Evolutionary conservation across 2,888 invertebrate genomes (phyloP), one percentile per base, ranked within the genome.

Genomic region (Microctonus brassicae): DNA sequence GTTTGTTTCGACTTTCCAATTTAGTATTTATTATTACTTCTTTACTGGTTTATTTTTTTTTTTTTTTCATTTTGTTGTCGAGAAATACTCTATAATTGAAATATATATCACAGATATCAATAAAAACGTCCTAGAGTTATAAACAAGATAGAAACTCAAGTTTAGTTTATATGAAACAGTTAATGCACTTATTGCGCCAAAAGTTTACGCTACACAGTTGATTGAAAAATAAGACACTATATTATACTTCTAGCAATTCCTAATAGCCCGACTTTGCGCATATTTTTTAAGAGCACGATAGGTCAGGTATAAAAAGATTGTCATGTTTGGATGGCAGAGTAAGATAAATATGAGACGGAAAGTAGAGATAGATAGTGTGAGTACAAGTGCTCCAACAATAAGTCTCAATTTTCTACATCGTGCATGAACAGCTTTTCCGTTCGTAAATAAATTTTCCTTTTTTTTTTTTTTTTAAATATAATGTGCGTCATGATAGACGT

Each of bases 101-200:
- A 65, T 75, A 68, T 84, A 84, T 86, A 86, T 86, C 86, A 86
- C 86, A 86, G 86, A 85, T 85, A 81, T 85, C 82, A 84, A 85
- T 82, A 81, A 80, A 83, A 82, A 83, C 76, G 73, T 78, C 82
- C 81, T 58, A 58, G 9, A 70, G 52, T 7, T 34, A 36, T 39
- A 13, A 57, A 34, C 11, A 26, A 20, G 52, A 47, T n/a, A 60
- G 1, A 5, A 60, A 36, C 34, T 22, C 55, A 39, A 57, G 42
- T 64, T 33, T 29, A 24, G 60, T 66, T 66, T 34, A 39, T 33
- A 39, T 26, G 57, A 66, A 66, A 66, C n/a, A 34, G n/a, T n/a
- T 64, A 52, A 57, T 26, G 29, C n/a, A 57, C 57, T 57, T 7
- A 7, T n/a, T 1, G 57, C 26, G 7, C 26, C 11, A 57, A 6